phyloP scores from a whole-genome alignment of 2,797 vertebrate species.

The Anguilla marmorata region DNA sequence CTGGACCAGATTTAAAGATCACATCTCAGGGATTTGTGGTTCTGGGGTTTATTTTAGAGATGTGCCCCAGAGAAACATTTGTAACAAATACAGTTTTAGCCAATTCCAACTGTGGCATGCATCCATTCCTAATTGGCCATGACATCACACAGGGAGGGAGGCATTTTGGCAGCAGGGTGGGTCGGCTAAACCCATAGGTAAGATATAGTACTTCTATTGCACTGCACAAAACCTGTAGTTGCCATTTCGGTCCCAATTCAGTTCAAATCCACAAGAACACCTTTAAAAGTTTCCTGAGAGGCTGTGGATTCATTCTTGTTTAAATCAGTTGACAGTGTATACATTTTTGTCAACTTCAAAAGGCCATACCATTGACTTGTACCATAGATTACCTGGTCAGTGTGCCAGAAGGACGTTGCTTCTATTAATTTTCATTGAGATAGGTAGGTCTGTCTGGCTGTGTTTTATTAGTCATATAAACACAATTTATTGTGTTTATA shows the following conservation, averaged over 20 bases:
- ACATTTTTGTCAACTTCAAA: too few species aligned
- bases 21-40: not conserved
- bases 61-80: not conserved
- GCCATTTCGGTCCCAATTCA: too few species aligned
- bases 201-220: not conserved
- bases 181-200: not conserved
- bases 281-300: too few species aligned
- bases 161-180: not conserved
- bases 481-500: slow-evolving; percentile 51
- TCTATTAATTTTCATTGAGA: not conserved
- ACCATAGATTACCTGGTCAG: too few species aligned
- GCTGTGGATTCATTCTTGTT: too few species aligned
- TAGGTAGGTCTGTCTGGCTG: slow-evolving; percentile 58
- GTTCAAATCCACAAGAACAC: too few species aligned
- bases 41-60: not conserved
- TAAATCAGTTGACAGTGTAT: too few species aligned
- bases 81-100: too few species aligned
- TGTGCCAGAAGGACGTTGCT: not conserved
- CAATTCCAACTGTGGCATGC: too few species aligned
- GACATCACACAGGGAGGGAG: not conserved
- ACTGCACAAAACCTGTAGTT: not conserved
- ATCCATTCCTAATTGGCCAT: not conserved
- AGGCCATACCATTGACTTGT: too few species aligned
- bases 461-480: slow-evolving; percentile 72
- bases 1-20: not conserved